Percentiles rank a stretch among this genome's conserved stretches.
phyloP scores from a whole-genome alignment of 2,797 vertebrate genomes.

The Intellagama lesueurii region DNA sequence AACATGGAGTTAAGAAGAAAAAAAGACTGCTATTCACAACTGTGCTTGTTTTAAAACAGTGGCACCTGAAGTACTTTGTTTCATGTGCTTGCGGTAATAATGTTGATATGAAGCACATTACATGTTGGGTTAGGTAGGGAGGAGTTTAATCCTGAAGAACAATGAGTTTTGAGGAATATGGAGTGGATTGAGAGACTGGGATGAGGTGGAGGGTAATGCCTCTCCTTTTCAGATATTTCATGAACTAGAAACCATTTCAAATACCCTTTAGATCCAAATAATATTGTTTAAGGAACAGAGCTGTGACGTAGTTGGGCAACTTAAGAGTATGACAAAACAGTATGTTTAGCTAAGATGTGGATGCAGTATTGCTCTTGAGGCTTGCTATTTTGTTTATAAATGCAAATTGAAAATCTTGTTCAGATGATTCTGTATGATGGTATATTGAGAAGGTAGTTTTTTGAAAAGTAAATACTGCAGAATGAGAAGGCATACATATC shows the following conservation, averaged over 20 bases:
- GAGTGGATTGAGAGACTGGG: background rate
- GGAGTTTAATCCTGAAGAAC: background rate
- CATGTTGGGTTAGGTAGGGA: too few relatives aligned
- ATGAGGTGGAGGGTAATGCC: background rate
- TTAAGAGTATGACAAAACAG: background rate
- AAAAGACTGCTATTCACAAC: background rate
- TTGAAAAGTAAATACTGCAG: constrained; percentile 19
- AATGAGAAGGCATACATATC: constrained; percentile 41
- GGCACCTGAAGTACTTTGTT: background rate
- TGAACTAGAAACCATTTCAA: rapidly evolving
- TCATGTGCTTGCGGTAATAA: background rate
- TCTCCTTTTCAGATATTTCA: background rate
- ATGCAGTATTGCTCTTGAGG: background rate
- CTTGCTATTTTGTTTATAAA: constrained; percentile 7
- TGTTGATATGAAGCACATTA: background rate
- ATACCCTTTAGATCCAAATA: background rate
- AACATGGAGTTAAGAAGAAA: background rate
- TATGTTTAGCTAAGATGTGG: background rate
- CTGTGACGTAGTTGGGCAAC: background rate
- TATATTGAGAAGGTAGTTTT: rapidly evolving
- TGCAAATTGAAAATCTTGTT: background rate
- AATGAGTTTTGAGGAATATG: background rate
- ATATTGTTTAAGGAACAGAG: background rate
- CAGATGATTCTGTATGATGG: background rate
- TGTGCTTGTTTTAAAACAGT: background rate